A percentile compares a stretch with the other conserved stretches of the same genome.
phyloP scores from a whole-genome alignment of 2,797 vertebrate species.

The Neoniphon sammara region DNA sequence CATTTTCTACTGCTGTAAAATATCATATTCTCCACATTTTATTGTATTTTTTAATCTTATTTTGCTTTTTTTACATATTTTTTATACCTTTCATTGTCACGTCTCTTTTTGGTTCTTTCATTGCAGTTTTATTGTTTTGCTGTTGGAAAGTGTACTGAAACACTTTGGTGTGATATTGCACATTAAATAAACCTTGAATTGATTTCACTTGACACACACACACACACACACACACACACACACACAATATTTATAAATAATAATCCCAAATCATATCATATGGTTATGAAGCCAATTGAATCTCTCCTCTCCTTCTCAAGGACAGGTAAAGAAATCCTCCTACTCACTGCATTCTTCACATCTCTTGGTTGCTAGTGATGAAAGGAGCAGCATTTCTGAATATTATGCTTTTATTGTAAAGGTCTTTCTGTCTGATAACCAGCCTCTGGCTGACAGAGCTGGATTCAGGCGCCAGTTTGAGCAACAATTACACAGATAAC shows the following conservation, averaged over 20 bases:
- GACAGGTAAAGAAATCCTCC: conserved; percentile 40
- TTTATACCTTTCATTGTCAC: too few relatives aligned
- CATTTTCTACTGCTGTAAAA: too few relatives aligned
- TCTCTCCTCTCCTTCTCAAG: conserved; percentile 16
- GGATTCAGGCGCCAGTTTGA: conserved; percentile 38
- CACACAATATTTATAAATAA: conserved; percentile 20
- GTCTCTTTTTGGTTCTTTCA: too few relatives aligned
- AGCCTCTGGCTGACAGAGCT: conserved; percentile 16
- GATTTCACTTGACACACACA: neutral
- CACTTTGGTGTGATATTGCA: too few relatives aligned
- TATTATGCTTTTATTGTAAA: conserved; percentile 14
- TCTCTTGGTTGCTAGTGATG: conserved; percentile 6
- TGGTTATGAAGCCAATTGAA: conserved; percentile 25
- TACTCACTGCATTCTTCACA: conserved; percentile 26
- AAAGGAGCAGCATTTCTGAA: conserved; percentile 26
- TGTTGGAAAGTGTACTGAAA: too few relatives aligned
- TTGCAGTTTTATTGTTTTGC: too few relatives aligned
- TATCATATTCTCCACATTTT: too few relatives aligned
- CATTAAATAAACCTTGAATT: too few relatives aligned
- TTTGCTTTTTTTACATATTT: too few relatives aligned
- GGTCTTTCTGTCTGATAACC: conserved; percentile 23
- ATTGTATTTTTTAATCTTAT: too few relatives aligned
- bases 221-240: conserved; percentile 4
- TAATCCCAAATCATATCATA: conserved; percentile 28
- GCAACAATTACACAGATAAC: conserved; percentile 45